Evolutionary conservation across 2,113 vertebrate species (phyloP), one percentile per base, ranked within the genome.

Genomic region (Entelurus aequoreus): DNA sequence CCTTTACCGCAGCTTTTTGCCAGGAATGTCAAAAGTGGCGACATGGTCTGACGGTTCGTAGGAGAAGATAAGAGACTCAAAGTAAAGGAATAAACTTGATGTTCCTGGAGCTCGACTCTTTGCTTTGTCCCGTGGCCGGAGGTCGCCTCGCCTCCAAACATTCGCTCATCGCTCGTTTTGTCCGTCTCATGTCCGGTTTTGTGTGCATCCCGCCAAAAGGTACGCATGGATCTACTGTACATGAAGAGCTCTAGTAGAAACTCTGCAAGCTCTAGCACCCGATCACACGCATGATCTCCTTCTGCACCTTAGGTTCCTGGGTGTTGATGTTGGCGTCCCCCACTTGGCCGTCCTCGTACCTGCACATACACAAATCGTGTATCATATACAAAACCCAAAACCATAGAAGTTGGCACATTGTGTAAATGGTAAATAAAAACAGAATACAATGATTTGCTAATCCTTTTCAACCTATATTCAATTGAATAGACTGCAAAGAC

Each of bases 241-340:
- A 42, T 56, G 54, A 42, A 10, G 38, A 14, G 40, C 68, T 61
- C 72, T 68, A 66, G 40, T 54, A 72, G 81, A 60, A 98, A 92
- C 94, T 94, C 78, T 94, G 95, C 91, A 97, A 97, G 86, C 97
- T 95, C 93, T 99, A 95, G 89, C 94, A 97, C 83, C 97, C 97
- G 40, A 99, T 96, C 88, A 99, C 95, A 70, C 97, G 95, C 96
- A 99, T 98, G 85, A 99, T 99, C 88, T 99, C 97, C 90, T 98
- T 98, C 90, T 99, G 97, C 76, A 99, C 96, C 87, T 98, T 99
- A 76, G 96, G 97, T 90, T 99, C 97, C 93, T 99, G 97, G 91
- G 97, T 99, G 92, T 99, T 99, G 86, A 99, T 99, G 88, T 99
- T 99, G 77, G 97, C 97, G 3, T 99, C 97, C 86, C 97, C 97